A percentile compares a stretch with the other conserved stretches of the same genome.
Evolutionary conservation across 2,797 vertebrate species (phyloP).

Genomic region (Lagorchestes hirsutus): DNA sequence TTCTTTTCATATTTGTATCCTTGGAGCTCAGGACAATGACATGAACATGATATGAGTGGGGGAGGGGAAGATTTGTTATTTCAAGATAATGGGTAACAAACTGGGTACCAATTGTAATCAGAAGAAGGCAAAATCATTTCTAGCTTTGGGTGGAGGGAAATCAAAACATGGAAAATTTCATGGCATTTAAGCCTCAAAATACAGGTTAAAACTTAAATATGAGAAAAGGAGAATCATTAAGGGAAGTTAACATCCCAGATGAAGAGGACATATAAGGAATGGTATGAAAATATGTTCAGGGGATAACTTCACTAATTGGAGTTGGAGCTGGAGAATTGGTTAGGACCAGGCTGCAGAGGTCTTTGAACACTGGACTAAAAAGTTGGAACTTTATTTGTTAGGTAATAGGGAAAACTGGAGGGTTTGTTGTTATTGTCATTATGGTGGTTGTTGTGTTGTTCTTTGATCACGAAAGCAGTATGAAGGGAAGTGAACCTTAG

Average conservation of each 20-base stretch:
- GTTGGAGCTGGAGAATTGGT: not conserved
- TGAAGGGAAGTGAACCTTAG: not conserved
- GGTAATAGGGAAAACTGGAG: not conserved
- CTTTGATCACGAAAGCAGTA: not conserved
- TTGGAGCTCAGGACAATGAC: not conserved
- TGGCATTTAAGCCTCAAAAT: not conserved
- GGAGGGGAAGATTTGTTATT: not conserved
- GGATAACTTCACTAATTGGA: not conserved
- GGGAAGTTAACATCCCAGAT: not conserved
- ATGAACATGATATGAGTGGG: not conserved
- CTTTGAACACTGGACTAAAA: not conserved
- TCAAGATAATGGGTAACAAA: not conserved
- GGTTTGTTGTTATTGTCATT: not conserved
- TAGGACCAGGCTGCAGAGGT: not conserved
- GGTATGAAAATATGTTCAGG: not conserved
- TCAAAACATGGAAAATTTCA: not conserved
- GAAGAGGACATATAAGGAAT: not conserved
- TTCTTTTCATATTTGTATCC: not conserved
- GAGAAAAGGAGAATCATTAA: not conserved
- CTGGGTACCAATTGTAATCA: not conserved
- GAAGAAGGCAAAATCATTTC: not conserved
- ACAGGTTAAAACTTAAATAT: not conserved
- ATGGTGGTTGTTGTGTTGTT: no score
- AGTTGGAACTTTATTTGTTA: not conserved
- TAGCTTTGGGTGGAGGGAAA: not conserved